Evolutionary conservation across 2,888 invertebrate genomes (phyloP).

Genomic region (Lepidocyrtoides sp.): DNA sequence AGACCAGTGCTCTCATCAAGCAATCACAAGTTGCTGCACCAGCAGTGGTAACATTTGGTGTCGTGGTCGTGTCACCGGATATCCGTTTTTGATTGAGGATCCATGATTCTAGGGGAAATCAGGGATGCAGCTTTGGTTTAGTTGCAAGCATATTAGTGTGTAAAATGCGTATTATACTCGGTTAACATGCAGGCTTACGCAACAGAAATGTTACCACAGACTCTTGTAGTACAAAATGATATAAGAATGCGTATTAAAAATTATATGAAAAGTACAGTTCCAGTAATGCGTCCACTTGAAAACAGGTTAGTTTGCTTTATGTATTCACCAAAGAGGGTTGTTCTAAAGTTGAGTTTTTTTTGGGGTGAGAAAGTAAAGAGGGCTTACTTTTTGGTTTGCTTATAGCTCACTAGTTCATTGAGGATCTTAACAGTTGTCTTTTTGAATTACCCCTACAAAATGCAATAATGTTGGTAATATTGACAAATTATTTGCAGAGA

Average conservation of each 20-base stretch:
- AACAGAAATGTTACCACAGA: neutral
- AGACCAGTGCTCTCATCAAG: neutral
- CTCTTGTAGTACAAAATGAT: neutral
- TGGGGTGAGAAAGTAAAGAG: neutral
- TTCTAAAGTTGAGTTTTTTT: neutral
- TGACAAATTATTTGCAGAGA: no score
- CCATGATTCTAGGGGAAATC: constrained; percentile 79
- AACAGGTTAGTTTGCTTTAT: constrained; percentile 5
- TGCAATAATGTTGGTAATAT: no score
- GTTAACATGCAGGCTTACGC: constrained; percentile 44
- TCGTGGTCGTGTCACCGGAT: constrained; percentile 85
- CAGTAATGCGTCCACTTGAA: neutral
- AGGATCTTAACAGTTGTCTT: no score
- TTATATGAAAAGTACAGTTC: neutral
- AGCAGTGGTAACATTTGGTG: constrained; percentile 82
- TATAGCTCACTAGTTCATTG: no score
- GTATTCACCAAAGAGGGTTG: neutral
- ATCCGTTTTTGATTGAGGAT: constrained; percentile 85
- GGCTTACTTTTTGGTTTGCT: neutral
- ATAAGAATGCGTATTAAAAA: no score
- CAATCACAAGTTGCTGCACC: constrained; percentile 20
- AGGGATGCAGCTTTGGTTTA: constrained; percentile 50
- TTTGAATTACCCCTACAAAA: no score
- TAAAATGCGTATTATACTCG: constrained; percentile 45
- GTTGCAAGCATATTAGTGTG: neutral